Conservation (phyloP, 1,140 invertebrate genomes). For the Kradibia gibbosae region DNA sequence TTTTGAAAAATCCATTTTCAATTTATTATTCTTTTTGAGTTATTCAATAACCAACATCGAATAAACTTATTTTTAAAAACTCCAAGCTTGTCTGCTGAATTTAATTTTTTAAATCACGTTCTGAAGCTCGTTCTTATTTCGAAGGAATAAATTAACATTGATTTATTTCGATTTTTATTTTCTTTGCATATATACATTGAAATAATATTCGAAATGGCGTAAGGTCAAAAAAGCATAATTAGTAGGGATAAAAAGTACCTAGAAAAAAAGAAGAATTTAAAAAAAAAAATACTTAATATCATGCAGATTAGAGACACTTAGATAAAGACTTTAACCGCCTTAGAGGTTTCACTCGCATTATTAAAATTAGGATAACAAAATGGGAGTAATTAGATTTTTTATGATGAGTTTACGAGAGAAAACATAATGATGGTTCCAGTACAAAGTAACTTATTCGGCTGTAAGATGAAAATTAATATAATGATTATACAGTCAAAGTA, state of each 20-base stretch:
- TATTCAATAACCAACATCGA: neutral
- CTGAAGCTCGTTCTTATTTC: too few relatives aligned
- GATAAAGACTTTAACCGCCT: constrained; percentile 34
- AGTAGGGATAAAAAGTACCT: too few relatives aligned
- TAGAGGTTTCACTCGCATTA: neutral
- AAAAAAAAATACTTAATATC: constrained; percentile 49
- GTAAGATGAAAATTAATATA: constrained; percentile 39
- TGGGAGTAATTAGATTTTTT: constrained; percentile 50
- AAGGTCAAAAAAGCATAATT: too few relatives aligned
- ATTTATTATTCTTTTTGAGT: neutral
- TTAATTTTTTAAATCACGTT: too few relatives aligned
- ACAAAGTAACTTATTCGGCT: neutral
- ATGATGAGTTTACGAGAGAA: constrained; percentile 28
- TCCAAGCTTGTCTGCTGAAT: neutral
- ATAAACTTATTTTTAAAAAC: neutral
- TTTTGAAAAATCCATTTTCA: constrained; percentile 4
- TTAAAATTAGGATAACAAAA: neutral
- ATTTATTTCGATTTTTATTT: too few relatives aligned
- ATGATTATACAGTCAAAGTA: constrained; percentile 41
- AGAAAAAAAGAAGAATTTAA: too few relatives aligned
- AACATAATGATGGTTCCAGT: neutral
- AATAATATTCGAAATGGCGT: too few relatives aligned
- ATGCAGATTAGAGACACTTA: constrained; percentile 44
- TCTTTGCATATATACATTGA: too few relatives aligned
- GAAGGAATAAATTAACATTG: too few relatives aligned